Percentiles rank a stretch among this genome's conserved stretches.
These are phyloP conservation scores for Apus apus DNA, from an alignment of 2,113 vertebrate species.

Conservation along the genomic window DNA sequence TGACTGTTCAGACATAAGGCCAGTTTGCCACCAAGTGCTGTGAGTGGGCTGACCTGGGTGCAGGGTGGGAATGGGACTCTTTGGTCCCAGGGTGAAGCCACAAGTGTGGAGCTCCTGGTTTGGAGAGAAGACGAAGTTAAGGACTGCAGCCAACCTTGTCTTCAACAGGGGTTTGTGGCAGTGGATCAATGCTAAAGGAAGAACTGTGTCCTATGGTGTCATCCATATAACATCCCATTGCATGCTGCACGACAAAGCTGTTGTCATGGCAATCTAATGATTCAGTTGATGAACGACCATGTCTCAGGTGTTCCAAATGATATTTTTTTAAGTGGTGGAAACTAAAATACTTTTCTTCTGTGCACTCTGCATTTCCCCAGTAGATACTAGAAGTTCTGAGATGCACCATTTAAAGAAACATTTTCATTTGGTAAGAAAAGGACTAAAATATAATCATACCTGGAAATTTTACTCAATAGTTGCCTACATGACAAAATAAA, in stretches of 20 bases:
- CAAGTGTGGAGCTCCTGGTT: rapidly evolving
- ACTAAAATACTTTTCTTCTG: neutral
- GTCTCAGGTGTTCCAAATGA: neutral
- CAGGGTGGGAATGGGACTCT: neutral
- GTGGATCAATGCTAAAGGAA: neutral
- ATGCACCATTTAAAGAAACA: neutral
- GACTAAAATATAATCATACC: neutral
- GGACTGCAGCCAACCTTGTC: neutral
- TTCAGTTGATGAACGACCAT: neutral
- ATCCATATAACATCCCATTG: neutral
- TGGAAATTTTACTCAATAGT: neutral
- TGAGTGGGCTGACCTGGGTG: neutral
- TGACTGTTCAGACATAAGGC: neutral
- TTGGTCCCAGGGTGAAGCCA: neutral
- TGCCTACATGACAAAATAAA: neutral
- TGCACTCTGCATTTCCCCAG: neutral
- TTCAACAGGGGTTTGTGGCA: neutral
- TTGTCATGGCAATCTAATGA: neutral
- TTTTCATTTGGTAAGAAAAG: neutral
- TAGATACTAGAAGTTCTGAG: neutral
- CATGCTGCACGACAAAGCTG: neutral
- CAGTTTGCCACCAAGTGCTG: neutral
- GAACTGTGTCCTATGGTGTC: neutral
- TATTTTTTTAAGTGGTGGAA: neutral
- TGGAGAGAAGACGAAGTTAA: neutral